Evolutionary conservation across 2,888 invertebrate species (phyloP).

Genomic region (Hydraecia micacea): DNA sequence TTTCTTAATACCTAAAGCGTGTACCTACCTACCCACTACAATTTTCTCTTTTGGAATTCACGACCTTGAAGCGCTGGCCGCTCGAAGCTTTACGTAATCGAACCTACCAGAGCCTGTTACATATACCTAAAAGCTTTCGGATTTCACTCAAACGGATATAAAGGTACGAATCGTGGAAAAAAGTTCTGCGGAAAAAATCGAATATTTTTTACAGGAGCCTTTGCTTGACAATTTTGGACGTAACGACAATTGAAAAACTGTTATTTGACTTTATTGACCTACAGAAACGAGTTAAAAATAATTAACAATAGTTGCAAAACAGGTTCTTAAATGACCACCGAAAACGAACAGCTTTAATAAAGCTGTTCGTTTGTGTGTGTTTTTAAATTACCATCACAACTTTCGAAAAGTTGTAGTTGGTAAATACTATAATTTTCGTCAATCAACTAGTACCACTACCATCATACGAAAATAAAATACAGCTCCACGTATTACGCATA

Average conservation of each 20-base stretch:
- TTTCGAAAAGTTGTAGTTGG: background rate
- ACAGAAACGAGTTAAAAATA: background rate
- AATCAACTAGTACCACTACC: background rate
- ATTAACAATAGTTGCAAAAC: conserved; percentile 5
- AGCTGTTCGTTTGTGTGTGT: too few relatives aligned
- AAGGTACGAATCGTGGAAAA: conserved; percentile 44
- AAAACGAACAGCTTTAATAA: background rate
- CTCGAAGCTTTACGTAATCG: conserved; percentile 49
- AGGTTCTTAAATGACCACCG: background rate
- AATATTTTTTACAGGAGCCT: conserved; percentile 17
- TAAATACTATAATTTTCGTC: conserved; percentile 10
- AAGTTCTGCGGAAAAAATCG: conserved; percentile 23
- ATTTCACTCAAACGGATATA: conserved; percentile 49
- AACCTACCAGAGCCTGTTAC: conserved; percentile 39
- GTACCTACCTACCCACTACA: conserved; percentile 21
- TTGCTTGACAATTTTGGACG: background rate
- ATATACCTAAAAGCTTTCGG: conserved; percentile 46
- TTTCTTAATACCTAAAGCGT: conserved; percentile 41
- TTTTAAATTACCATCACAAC: conserved; percentile 29
- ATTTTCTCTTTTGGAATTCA: conserved; percentile 45
- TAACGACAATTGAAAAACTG: conserved; percentile 3
- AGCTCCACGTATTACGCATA: background rate
- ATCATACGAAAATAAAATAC: background rate
- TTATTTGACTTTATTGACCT: background rate
- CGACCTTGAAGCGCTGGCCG: conserved; percentile 44